Conservation (phyloP, 2,888 invertebrate species). For the Melinaea marsaeus region DNA sequence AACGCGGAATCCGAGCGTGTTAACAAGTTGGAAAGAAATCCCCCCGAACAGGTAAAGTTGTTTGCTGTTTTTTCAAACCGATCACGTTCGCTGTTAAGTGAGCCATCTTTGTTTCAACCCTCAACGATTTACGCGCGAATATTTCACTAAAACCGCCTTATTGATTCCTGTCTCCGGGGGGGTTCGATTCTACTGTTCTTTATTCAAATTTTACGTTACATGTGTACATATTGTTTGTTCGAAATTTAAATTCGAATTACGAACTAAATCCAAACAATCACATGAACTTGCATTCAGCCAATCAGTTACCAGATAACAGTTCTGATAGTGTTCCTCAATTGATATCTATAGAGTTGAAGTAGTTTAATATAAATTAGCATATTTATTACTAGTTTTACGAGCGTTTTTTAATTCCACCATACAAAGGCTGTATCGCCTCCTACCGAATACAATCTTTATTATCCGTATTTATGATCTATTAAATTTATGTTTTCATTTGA, state of each 20-base stretch:
- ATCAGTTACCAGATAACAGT: no score
- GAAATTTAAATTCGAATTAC: background rate
- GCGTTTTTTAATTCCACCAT: constrained; percentile 10
- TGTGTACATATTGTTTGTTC: constrained; percentile 22
- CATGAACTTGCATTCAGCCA: no score
- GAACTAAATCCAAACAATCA: no score
- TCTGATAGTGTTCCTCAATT: no score
- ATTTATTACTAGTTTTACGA: constrained; percentile 18
- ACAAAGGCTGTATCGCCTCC: background rate
- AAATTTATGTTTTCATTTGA: constrained; percentile 40
- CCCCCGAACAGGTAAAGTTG: constrained; percentile 44
- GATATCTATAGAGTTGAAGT: no score
- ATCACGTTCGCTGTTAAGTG: constrained; percentile 76
- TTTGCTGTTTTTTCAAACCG: constrained; percentile 66
- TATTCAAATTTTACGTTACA: constrained; percentile 4
- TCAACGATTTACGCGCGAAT: constrained; percentile 56
- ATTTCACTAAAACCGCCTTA: constrained; percentile 57
- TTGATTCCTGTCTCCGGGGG: constrained; percentile 51
- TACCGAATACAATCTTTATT: background rate
- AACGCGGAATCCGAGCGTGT: constrained; percentile 61
- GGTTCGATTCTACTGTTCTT: constrained; percentile 11
- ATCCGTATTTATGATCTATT: background rate
- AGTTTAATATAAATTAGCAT: no score
- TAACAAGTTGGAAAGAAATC: constrained; percentile 65
- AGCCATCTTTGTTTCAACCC: constrained; percentile 68